These are phyloP conservation scores for Jacana jacana DNA, from an alignment of 2,113 vertebrate species.

Conservation along the genomic window DNA sequence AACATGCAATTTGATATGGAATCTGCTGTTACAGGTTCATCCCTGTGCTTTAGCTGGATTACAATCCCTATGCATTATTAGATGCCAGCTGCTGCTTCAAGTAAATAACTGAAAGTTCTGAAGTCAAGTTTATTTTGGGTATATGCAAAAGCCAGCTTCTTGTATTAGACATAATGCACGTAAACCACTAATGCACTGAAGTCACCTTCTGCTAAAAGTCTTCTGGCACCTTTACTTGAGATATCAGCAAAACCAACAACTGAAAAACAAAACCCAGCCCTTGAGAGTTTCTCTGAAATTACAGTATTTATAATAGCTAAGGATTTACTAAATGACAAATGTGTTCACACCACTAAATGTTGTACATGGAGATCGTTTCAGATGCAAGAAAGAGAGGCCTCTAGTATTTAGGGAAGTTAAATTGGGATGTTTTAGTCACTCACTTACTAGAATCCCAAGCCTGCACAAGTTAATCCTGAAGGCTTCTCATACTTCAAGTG, in stretches of 20 bases:
- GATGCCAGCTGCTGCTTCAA: not conserved
- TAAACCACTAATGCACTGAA: not conserved
- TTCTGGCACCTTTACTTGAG: not conserved
- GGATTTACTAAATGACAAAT: not conserved
- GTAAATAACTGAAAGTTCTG: not conserved
- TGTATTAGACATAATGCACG: not conserved
- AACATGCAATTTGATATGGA: not conserved
- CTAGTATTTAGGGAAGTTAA: not conserved
- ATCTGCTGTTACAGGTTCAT: not conserved
- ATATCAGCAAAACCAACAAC: not conserved
- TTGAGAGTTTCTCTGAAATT: not conserved
- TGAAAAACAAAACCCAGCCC: not conserved
- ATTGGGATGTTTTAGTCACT: not conserved
- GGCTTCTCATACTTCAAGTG: not conserved
- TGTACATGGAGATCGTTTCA: not conserved
- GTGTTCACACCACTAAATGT: not conserved
- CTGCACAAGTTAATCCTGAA: not conserved
- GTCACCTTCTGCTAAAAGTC: not conserved
- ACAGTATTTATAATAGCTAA: not conserved
- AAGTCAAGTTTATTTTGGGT: not conserved
- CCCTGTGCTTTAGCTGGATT: not conserved
- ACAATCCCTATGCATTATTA: not conserved
- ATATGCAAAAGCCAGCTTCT: not conserved
- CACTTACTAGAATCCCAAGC: not conserved
- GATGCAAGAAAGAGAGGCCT: not conserved